Evolutionary conservation across 2,888 invertebrate genomes (phyloP), one percentile per base, ranked within the genome.

Genomic region (Protonemura montana): DNA sequence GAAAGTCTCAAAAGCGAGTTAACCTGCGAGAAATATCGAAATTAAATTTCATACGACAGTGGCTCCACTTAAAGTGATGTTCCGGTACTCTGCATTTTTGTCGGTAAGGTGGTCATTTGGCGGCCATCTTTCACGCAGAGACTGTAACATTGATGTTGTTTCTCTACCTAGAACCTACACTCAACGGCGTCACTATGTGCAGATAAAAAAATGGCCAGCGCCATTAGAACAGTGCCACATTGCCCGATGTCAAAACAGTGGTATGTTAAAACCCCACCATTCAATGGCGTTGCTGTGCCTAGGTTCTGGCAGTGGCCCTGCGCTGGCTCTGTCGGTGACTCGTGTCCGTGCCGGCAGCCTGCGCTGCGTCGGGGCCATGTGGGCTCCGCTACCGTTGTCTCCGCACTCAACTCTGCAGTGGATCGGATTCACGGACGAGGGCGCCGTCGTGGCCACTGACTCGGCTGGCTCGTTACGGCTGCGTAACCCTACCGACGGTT

Each of bases 391-490:
- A 76, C 95, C 97, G 0, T 90, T 97, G 25, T 93, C 94, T 0
- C 95, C 95, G 0, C 93, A 94, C 83, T 92, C 94, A 0, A 94
- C 93, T 88, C 91, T 97, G 41, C 91, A 93, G 59, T 98, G 97
- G 97, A 89, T 96, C 89, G 98, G 96, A 25, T 95, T 96, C 88
- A 94, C 96, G 0, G 97, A 97, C 90, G 94, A 94, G 87, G 97
- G 97, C 0, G 95, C 97, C 0, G 96, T 97, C 0, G 94, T 94
- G 35, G 92, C 95, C 26, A 93, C 94, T 90, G 98, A 99, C 91
- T 95, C 95, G 5, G 92, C 94, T 76, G 98, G 98, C 0, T 90
- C 95, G 85, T 90, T 98, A 41, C 93, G 95, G 86, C 91, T 98
- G 89, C 59, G 59, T 21, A 94, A 96, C 89, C 94, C 95, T 88